A percentile compares a stretch with the other conserved stretches of the same genome.
phyloP scores from a whole-genome alignment of 2,797 vertebrate species.

The Acanthopagrus latus region DNA sequence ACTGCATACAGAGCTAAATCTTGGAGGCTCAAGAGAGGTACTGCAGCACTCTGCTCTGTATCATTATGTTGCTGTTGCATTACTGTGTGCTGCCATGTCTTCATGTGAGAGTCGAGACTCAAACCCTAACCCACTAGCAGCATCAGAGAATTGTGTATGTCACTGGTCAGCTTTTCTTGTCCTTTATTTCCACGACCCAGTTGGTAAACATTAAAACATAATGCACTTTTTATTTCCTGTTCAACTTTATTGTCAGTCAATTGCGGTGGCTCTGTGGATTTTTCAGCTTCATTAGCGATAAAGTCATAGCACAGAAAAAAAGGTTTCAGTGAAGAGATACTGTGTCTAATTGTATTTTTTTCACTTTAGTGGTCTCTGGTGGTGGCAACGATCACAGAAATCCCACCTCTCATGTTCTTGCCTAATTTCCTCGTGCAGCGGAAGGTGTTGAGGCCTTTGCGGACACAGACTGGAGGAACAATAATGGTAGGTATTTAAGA shows the following conservation, averaged over 20 bases:
- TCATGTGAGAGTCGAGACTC: slow-evolving; percentile 25
- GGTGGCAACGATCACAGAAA: slow-evolving; percentile 96
- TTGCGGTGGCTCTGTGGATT: slow-evolving; percentile 22
- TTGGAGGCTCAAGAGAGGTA: slow-evolving; percentile 69
- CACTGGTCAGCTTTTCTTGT: slow-evolving; percentile 28
- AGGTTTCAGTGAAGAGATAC: background rate
- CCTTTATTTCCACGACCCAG: background rate
- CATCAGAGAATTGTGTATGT: slow-evolving; percentile 41
- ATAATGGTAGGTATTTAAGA: slow-evolving; percentile 90
- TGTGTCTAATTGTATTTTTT: slow-evolving; percentile 20
- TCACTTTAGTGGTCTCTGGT: slow-evolving; percentile 91
- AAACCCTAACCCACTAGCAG: background rate
- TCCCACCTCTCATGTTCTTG: slow-evolving; percentile 93
- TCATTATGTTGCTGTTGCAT: slow-evolving; percentile 24
- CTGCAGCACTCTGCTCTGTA: slow-evolving; percentile 69
- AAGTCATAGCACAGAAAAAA: background rate
- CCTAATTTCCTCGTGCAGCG: slow-evolving; percentile 97
- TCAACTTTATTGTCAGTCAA: slow-evolving; percentile 15
- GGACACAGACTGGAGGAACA: slow-evolving; percentile 96
- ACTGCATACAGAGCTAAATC: slow-evolving; percentile 64
- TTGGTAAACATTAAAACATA: background rate
- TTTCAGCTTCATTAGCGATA: background rate
- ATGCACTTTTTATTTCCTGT: background rate
- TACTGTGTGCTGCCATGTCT: slow-evolving; percentile 48
- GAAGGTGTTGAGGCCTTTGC: slow-evolving; percentile 91